Evolutionary conservation across 2,888 invertebrate species (phyloP).

Genomic region (Homarus gammarus): DNA sequence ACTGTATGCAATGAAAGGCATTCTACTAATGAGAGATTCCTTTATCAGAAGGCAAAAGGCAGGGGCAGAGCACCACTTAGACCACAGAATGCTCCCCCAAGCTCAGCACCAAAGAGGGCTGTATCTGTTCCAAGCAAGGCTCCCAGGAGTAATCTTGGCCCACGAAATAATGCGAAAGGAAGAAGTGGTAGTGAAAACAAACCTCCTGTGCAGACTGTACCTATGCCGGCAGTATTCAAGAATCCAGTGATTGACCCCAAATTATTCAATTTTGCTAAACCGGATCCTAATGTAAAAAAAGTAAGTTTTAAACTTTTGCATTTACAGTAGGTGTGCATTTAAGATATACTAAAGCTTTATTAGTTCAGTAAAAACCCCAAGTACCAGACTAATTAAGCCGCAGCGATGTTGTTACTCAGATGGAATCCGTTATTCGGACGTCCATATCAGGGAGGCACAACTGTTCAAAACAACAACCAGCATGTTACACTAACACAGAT

Average conservation of each 20-base stretch:
- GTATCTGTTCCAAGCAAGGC: slow-evolving; percentile 4
- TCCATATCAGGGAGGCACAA: too few relatives aligned
- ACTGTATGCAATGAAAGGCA: too few relatives aligned
- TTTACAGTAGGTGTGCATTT: too few relatives aligned
- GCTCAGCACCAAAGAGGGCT: not conserved
- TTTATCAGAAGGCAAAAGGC: slow-evolving; percentile 35
- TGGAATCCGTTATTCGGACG: too few relatives aligned
- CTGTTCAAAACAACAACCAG: too few relatives aligned
- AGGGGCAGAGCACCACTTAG: slow-evolving; percentile 46
- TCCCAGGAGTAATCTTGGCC: not conserved
- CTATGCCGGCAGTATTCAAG: not conserved
- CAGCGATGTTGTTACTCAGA: too few relatives aligned
- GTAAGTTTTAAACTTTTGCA: not conserved
- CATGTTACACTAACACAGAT: too few relatives aligned
- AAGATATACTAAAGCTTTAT: too few relatives aligned
- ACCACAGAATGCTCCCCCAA: slow-evolving; percentile 35
- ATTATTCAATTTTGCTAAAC: not conserved
- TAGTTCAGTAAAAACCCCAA: too few relatives aligned
- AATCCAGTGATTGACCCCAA: not conserved
- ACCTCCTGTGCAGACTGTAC: not conserved
- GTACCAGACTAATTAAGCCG: too few relatives aligned
- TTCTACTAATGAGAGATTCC: not conserved
- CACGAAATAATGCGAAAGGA: not conserved
- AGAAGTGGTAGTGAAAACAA: slow-evolving; percentile 18
- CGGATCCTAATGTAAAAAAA: not conserved